These are phyloP conservation scores for Virgularia gustaviana DNA, from an alignment of 92 coral and sea anemone species.

Conservation along the genomic window DNA sequence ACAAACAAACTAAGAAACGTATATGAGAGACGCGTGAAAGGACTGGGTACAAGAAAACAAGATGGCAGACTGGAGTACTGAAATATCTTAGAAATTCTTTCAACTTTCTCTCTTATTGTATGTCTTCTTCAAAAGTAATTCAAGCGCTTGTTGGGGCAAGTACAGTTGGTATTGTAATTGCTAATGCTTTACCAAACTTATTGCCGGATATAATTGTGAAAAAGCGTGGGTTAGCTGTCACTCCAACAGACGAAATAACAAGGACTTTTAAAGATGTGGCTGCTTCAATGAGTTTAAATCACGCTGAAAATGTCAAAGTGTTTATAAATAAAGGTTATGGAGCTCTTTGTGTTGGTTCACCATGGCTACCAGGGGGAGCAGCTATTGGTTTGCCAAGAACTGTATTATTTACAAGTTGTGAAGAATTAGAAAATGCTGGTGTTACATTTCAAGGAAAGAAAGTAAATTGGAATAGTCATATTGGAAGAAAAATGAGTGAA, in stretches of 20 bases:
- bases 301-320: conserved; percentile 61
- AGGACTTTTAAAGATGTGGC: conserved; percentile 64
- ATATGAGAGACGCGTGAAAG: too few species aligned
- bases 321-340: conserved; percentile 73
- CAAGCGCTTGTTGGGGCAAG: conserved; percentile 9
- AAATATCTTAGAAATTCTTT: too few species aligned
- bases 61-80: too few species aligned
- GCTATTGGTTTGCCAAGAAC: conserved; percentile 82
- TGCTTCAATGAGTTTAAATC: conserved; percentile 51
- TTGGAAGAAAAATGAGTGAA: conserved; percentile 64
- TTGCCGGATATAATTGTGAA: not conserved
- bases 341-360: conserved; percentile 88
- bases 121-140: conserved; percentile 30
- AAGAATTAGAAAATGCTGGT: conserved; percentile 63
- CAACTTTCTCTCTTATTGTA: too few species aligned
- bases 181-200: conserved; percentile 18
- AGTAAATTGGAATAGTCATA: conserved; percentile 61
- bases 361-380: conserved; percentile 86
- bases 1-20: too few species aligned
- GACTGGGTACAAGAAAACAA: too few species aligned
- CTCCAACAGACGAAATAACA: conserved; percentile 59
- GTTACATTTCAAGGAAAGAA: conserved; percentile 57
- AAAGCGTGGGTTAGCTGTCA: conserved; percentile 33
- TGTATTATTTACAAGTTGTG: conserved; percentile 65
- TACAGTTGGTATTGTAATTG: conserved; percentile 1